These are phyloP conservation scores for Anastrepha ludens DNA, from an alignment of 1,140 invertebrate genomes.

Conservation along the genomic window DNA sequence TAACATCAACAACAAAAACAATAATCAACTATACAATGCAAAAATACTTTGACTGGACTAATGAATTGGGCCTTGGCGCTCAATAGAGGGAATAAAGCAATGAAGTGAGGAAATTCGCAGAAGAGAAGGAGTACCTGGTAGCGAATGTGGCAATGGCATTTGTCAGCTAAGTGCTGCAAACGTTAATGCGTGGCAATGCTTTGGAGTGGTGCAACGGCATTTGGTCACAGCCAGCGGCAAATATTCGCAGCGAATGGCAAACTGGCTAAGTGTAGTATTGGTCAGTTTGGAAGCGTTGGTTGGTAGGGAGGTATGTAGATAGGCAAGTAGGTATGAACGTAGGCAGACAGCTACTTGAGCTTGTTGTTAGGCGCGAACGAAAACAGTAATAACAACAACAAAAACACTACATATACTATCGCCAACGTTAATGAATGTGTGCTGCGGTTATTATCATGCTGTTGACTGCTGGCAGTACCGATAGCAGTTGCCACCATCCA, in stretches of 20 bases:
- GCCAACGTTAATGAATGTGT: conserved; percentile 41
- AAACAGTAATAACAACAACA: conserved; percentile 19
- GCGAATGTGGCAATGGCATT: conserved; percentile 40
- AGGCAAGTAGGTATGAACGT: not conserved
- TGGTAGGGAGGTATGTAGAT: not conserved
- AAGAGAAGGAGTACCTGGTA: not conserved
- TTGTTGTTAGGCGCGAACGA: conserved; percentile 23
- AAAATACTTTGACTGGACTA: conserved; percentile 38
- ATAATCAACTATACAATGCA: conserved; percentile 1
- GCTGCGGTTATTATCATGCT: conserved; percentile 41
- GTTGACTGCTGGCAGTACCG: not conserved
- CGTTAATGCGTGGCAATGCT: not conserved
- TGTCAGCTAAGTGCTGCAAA: not conserved
- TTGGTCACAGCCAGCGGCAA: not conserved
- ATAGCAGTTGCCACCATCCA: not conserved
- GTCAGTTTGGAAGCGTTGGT: not conserved
- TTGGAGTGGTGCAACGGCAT: not conserved
- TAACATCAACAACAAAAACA: not conserved
- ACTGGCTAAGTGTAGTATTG: conserved; percentile 5
- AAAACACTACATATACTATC: not conserved
- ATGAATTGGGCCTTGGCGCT: conserved; percentile 6
- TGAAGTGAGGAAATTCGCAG: conserved; percentile 8
- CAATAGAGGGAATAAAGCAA: not conserved
- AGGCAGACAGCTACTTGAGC: not conserved
- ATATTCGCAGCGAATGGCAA: not conserved